A percentile compares a stretch with the other conserved stretches of the same genome.
Conservation (phyloP, 1,140 invertebrate species). For the Drosophila persimilis region DNA sequence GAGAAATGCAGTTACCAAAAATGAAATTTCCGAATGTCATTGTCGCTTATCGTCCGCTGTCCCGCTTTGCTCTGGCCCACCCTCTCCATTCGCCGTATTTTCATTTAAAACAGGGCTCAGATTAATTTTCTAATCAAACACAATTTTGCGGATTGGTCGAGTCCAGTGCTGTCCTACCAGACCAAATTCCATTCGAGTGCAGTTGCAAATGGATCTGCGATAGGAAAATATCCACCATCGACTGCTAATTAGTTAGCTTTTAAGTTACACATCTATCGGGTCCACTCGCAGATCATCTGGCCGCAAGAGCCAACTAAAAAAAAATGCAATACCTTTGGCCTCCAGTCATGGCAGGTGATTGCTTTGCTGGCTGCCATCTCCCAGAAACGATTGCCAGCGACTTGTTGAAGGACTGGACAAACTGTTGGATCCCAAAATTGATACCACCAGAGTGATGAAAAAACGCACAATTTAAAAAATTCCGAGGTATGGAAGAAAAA, state of each 20-base stretch:
- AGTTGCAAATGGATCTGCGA: slow-evolving; percentile 2
- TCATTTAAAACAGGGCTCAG: slow-evolving; percentile 34
- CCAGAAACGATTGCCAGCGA: slow-evolving; percentile 22
- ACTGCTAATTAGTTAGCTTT: slow-evolving; percentile 27
- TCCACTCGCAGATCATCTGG: not conserved
- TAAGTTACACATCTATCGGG: not conserved
- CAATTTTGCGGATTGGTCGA: not conserved
- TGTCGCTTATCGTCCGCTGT: slow-evolving; percentile 46
- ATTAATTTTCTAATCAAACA: slow-evolving; percentile 47
- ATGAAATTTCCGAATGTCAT: slow-evolving; percentile 59
- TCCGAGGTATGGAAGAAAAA: slow-evolving; percentile 34
- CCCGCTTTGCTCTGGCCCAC: not conserved
- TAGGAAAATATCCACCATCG: slow-evolving; percentile 7
- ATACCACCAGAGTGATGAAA: slow-evolving; percentile 32
- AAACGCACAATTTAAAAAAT: slow-evolving; percentile 5
- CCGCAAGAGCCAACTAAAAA: too few relatives aligned
- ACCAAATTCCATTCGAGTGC: slow-evolving; percentile 28
- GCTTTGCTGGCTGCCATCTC: not conserved
- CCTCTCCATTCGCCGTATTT: slow-evolving; percentile 19
- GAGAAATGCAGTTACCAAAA: slow-evolving; percentile 48
- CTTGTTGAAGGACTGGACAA: slow-evolving; percentile 51
- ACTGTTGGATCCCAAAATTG: slow-evolving; percentile 31
- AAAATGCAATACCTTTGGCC: not conserved
- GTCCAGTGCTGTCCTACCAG: not conserved
- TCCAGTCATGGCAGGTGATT: slow-evolving; percentile 18